Evolutionary conservation across 2,113 vertebrate genomes (phyloP).

Genomic region (Condylura cristata): DNA sequence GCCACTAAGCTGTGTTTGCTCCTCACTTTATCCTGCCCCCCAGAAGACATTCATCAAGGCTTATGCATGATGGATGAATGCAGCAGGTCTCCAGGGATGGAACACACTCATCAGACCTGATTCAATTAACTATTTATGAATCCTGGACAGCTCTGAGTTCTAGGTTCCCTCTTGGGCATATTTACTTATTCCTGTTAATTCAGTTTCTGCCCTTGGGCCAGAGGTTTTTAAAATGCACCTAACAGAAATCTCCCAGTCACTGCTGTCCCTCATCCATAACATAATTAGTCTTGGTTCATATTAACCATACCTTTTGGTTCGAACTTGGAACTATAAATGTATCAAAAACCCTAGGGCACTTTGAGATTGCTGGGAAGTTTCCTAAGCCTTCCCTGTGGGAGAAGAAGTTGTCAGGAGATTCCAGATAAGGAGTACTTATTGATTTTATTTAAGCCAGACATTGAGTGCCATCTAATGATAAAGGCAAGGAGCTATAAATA

Average conservation of each 20-base stretch:
- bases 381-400: not conserved
- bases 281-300: not conserved
- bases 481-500: constrained; percentile 60
- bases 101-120: constrained; percentile 14
- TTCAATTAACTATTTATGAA: constrained; percentile 61
- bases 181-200: constrained; percentile 45
- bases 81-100: not conserved
- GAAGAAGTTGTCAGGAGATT: constrained; percentile 34
- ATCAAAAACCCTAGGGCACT: constrained; percentile 26
- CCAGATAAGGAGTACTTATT: constrained; percentile 49
- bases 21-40: not conserved
- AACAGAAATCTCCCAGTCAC: constrained; percentile 22
- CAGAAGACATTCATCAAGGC: not conserved
- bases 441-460: constrained; percentile 64
- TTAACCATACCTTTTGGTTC: constrained; percentile 54
- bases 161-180: constrained; percentile 48
- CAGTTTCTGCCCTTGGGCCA: constrained; percentile 34
- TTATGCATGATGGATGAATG: not conserved
- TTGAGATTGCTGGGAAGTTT: not conserved
- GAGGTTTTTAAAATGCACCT: constrained; percentile 58
- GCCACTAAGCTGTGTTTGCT: not conserved
- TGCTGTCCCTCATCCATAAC: not conserved
- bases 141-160: constrained; percentile 21
- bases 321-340: constrained; percentile 36
- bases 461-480: constrained; percentile 54